A percentile compares a stretch with the other conserved stretches of the same genome.
phyloP scores from a whole-genome alignment of 2,797 vertebrate genomes.

The Mallotus villosus region DNA sequence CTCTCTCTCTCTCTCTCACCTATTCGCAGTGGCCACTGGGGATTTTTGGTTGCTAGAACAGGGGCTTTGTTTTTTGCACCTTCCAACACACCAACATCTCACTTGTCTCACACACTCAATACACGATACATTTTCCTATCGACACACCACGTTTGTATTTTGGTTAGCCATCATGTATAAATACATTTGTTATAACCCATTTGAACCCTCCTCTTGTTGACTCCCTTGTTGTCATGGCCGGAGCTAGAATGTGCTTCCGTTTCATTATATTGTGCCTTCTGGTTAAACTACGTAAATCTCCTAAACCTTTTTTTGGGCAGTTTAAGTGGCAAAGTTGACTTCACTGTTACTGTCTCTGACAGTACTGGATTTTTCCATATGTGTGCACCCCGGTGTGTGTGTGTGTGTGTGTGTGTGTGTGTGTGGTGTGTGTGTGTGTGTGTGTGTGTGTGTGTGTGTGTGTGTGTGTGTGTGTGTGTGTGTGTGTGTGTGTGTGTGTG shows the following conservation, averaged over 20 bases:
- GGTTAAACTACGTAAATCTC: conserved; percentile 24
- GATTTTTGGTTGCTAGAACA: too few species aligned
- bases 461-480: background rate
- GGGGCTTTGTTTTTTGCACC: too few species aligned
- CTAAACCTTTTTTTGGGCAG: conserved; percentile 44
- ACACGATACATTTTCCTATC: too few species aligned
- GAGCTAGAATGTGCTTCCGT: background rate
- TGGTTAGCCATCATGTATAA: too few species aligned
- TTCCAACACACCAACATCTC: too few species aligned
- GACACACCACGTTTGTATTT: too few species aligned
- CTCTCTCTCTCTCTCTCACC: too few species aligned
- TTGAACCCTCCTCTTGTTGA: too few species aligned
- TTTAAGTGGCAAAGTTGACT: conserved; percentile 60
- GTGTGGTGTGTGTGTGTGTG: background rate
- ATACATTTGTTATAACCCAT: too few species aligned
- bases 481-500: background rate
- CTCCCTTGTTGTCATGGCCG: background rate
- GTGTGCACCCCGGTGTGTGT: background rate
- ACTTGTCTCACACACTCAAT: too few species aligned
- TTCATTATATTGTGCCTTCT: conserved; percentile 29
- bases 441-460: background rate
- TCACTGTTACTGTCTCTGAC: too few species aligned
- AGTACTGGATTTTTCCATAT: conserved; percentile 41
- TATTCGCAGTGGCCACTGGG: too few species aligned
- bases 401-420: background rate